phyloP scores from a whole-genome alignment of 2,113 vertebrate genomes.

The Casuarius casuarius region DNA sequence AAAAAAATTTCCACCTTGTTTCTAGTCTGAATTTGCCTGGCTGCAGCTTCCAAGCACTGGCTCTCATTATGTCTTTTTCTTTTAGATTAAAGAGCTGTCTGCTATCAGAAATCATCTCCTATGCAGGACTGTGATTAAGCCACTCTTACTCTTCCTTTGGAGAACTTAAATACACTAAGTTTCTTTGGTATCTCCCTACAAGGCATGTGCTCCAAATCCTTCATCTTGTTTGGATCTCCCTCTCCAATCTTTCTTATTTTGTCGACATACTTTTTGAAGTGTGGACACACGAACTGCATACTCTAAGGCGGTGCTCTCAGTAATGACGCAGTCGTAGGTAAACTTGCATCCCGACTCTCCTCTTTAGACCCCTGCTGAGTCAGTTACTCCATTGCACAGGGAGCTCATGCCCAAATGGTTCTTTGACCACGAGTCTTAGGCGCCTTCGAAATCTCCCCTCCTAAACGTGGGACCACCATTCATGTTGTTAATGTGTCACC shows the following conservation, averaged over 20 bases:
- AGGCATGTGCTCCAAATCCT: not conserved
- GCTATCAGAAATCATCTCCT: conserved; percentile 19
- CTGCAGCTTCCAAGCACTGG: conserved; percentile 40
- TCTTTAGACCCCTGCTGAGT: not conserved
- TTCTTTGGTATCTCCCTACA: not conserved
- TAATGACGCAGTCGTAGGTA: not conserved
- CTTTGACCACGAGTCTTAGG: not conserved
- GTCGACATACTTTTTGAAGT: not conserved
- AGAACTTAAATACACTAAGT: accelerated
- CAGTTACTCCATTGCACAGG: accelerated
- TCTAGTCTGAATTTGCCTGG: conserved; percentile 57
- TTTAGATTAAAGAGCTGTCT: conserved; percentile 28
- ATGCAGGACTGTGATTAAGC: accelerated
- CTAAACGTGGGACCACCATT: not conserved
- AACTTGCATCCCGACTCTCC: accelerated
- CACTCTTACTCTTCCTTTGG: not conserved
- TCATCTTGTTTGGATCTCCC: not conserved
- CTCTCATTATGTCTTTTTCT: not conserved
- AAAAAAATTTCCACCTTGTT: conserved; percentile 44
- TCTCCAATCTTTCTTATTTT: not conserved
- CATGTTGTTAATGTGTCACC: not conserved
- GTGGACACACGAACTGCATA: not conserved
- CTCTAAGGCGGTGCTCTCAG: not conserved
- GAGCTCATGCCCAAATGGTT: not conserved
- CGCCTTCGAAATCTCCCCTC: not conserved